These are phyloP conservation scores for Urocynchramus pylzowi DNA, from an alignment of 2,113 vertebrate genomes.

Conservation along the genomic window DNA sequence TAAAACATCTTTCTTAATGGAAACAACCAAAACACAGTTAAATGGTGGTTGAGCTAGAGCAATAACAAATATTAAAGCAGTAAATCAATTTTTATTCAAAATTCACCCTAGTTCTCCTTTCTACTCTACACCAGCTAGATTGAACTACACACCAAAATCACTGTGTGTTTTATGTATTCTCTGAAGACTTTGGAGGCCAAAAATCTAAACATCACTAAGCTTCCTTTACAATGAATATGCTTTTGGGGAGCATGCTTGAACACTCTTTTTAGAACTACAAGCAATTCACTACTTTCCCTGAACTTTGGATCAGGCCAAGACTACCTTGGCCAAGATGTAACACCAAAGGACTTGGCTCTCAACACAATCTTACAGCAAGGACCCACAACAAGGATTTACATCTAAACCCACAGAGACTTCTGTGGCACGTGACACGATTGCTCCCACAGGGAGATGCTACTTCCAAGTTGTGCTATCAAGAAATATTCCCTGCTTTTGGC, in stretches of 20 bases:
- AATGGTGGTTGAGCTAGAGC: neutral
- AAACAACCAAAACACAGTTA: neutral
- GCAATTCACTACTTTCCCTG: neutral
- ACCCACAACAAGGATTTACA: neutral
- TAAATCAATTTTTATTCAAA: neutral
- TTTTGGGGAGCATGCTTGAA: neutral
- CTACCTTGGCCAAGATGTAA: neutral
- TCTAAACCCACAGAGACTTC: neutral
- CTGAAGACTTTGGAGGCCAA: neutral
- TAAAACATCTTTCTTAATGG: neutral
- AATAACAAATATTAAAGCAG: neutral
- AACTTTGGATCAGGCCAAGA: neutral
- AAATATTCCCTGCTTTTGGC: conserved; percentile 24
- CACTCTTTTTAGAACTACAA: neutral
- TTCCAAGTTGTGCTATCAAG: conserved; percentile 45
- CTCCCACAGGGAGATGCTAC: conserved; percentile 28
- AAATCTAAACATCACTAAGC: neutral
- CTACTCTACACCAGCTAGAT: neutral
- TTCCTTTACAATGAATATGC: neutral
- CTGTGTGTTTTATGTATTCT: neutral
- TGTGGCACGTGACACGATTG: neutral
- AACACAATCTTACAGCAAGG: neutral
- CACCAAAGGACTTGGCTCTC: neutral
- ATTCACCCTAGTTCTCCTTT: neutral
- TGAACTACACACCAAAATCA: neutral